These are phyloP conservation scores for Cyprinodon diabolis DNA, from an alignment of 2,797 vertebrate genomes.

Conservation along the genomic window DNA sequence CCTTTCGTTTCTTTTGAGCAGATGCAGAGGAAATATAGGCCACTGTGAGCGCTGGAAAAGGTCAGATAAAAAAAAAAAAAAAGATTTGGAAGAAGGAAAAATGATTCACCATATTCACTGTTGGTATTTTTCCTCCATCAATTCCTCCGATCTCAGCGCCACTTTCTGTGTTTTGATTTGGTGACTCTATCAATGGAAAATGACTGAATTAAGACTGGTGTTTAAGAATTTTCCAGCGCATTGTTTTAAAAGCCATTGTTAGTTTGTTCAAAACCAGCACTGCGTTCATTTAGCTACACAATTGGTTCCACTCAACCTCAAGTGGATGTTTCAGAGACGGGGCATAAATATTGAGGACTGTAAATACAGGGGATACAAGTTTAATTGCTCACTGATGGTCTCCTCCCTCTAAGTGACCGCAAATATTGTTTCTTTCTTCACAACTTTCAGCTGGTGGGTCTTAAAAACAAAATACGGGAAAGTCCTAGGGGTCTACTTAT, in stretches of 20 bases:
- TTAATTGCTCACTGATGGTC: constrained; percentile 21
- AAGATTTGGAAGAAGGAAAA: neutral
- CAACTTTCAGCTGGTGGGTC: neutral
- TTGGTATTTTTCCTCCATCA: constrained; percentile 15
- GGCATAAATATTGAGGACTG: constrained; percentile 25
- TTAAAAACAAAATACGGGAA: neutral
- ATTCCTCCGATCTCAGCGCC: constrained; percentile 29
- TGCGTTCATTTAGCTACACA: constrained; percentile 39
- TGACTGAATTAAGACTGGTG: constrained; percentile 12
- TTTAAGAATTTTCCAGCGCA: constrained; percentile 28
- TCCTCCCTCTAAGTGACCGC: constrained; percentile 8
- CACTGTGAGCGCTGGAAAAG: constrained; percentile 36
- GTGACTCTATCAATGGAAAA: constrained; percentile 30
- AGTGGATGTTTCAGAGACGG: constrained; percentile 25
- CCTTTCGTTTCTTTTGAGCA: constrained; percentile 46
- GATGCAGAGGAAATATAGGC: constrained; percentile 58
- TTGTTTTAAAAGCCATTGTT: constrained; percentile 15
- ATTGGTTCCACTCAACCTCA: constrained; percentile 28
- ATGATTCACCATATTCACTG: constrained; percentile 15
- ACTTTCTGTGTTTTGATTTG: constrained; percentile 36
- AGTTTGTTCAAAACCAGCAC: constrained; percentile 42
- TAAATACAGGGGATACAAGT: constrained; percentile 23
- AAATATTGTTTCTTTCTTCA: constrained; percentile 4
- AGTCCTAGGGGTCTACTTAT: neutral
- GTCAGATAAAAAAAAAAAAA: constrained; percentile 1